Evolutionary conservation across 2,888 invertebrate genomes (phyloP).

Genomic region (Palloptera scutellata): DNA sequence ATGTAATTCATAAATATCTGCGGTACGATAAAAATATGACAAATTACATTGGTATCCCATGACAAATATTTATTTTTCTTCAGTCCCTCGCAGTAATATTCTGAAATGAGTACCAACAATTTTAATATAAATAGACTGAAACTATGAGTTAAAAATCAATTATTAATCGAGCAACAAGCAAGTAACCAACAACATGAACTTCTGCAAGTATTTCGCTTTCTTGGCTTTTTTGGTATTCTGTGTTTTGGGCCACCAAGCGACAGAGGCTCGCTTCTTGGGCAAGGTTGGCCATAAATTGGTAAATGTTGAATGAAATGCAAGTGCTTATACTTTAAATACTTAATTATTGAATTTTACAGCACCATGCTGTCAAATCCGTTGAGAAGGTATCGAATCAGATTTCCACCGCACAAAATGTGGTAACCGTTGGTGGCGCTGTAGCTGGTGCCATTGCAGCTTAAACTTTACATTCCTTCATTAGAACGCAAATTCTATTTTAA

Average conservation of each 20-base stretch:
- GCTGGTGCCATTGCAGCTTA: slow-evolving; percentile 29
- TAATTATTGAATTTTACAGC: slow-evolving; percentile 12
- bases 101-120: no score
- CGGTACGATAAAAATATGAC: no score
- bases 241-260: slow-evolving; percentile 22
- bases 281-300: slow-evolving; percentile 16
- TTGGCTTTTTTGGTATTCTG: slow-evolving; percentile 23
- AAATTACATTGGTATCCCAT: no score
- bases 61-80: no score
- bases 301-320: slow-evolving; percentile 1
- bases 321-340: no score
- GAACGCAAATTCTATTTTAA: no score
- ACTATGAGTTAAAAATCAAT: no score
- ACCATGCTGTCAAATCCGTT: slow-evolving; percentile 22
- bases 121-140: no score
- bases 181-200: slow-evolving; percentile 16
- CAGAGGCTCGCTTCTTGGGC: slow-evolving; percentile 15
- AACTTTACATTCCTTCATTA: neutral
- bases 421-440: slow-evolving; percentile 24
- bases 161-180: no score
- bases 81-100: no score
- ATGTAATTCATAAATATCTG: no score
- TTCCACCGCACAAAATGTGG: slow-evolving; percentile 21
- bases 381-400: slow-evolving; percentile 21
- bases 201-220: slow-evolving; percentile 22